phyloP scores from a whole-genome alignment of 2,113 vertebrate genomes.

The Oriolus oriolus region DNA sequence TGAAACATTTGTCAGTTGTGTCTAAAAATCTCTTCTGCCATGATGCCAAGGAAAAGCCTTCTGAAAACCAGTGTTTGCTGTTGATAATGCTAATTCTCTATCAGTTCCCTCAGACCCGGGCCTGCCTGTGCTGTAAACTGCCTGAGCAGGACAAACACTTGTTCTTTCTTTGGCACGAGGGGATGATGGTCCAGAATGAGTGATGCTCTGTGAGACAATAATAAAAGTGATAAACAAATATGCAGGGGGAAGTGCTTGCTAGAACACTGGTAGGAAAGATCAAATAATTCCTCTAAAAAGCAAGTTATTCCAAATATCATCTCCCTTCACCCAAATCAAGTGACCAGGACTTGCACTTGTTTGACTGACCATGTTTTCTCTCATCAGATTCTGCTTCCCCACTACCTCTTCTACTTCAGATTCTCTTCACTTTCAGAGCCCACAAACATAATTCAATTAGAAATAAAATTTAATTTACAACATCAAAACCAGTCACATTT shows the following conservation, averaged over 20 bases:
- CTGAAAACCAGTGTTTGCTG: neutral
- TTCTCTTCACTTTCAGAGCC: neutral
- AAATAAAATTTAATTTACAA: slow-evolving; percentile 35
- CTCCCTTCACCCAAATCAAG: neutral
- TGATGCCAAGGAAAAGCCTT: neutral
- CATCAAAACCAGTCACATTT: slow-evolving; percentile 21
- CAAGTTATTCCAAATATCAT: neutral
- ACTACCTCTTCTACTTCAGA: neutral
- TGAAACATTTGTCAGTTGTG: neutral
- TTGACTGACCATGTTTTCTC: neutral
- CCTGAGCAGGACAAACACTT: neutral
- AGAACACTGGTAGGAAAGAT: neutral
- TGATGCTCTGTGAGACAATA: neutral
- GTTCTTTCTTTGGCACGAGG: neutral
- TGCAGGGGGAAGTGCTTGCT: neutral
- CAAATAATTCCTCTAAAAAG: neutral
- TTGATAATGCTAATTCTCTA: neutral
- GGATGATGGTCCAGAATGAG: neutral
- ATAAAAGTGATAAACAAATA: neutral
- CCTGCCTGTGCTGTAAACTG: neutral
- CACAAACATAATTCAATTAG: neutral
- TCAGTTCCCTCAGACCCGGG: neutral
- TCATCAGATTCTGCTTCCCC: neutral
- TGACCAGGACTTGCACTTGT: neutral
- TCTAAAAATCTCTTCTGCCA: neutral